Evolutionary conservation across 2,113 vertebrate genomes (phyloP).

Genomic region (Octodon degus): DNA sequence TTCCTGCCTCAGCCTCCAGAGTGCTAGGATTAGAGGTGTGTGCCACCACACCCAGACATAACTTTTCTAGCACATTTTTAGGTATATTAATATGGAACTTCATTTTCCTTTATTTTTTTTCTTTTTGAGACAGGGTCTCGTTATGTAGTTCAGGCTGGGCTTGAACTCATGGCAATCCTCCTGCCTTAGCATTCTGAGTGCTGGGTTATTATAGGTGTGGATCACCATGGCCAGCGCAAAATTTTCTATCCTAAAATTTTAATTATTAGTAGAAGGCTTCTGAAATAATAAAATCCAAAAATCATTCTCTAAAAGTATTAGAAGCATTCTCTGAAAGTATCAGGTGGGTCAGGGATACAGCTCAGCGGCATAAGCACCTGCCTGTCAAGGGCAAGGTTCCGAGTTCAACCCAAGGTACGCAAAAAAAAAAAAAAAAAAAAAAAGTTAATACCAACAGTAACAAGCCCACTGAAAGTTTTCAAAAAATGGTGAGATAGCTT

Average conservation of each 20-base stretch:
- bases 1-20: background rate
- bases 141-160: background rate
- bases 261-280: slow-evolving; percentile 42
- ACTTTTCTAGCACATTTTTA: slow-evolving; percentile 57
- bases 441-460: background rate
- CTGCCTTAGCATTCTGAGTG: background rate
- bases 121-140: background rate
- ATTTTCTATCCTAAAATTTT: slow-evolving; percentile 52
- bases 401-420: no score
- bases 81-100: background rate
- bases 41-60: background rate
- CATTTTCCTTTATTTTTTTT: background rate
- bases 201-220: background rate
- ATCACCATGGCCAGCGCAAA: background rate
- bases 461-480: slow-evolving; percentile 12
- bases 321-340: no score
- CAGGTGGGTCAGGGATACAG: no score
- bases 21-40: background rate
- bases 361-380: no score
- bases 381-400: no score
- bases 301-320: background rate
- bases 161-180: background rate
- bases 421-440: no score
- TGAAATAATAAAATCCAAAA: slow-evolving; percentile 10
- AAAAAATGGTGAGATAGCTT: background rate